Evolutionary conservation across 1,140 invertebrate species (phyloP), one percentile per base, ranked within the genome.

Genomic region (Zelostemma sp.): DNA sequence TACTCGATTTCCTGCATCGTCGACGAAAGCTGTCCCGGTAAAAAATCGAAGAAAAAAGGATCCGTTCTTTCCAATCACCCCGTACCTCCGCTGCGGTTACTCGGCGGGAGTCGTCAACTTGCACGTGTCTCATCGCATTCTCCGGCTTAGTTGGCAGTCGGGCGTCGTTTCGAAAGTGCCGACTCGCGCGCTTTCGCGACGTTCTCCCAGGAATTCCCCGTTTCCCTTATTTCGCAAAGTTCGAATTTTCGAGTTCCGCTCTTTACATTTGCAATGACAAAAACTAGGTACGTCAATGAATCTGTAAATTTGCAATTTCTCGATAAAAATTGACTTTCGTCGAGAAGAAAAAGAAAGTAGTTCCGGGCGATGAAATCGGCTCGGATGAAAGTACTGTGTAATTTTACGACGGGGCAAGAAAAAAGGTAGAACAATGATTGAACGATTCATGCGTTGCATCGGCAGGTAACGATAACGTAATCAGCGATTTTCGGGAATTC

Each of bases 81-180:
- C 15, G 12, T 41, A 41, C 15, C 5, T 14, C 15, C 15, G 14
- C 12, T n/a, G 15, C 15, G 40, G 11, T 41, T 63, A 38, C 69
- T 72, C 59, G 59, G 69, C 69, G 69, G 69, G 69, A 72, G 69
- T 72, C 69, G 69, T 47, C 59, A 40, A 38, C 54, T 64, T 57
- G 70, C 70, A 72, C 70, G 70, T 72, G 70, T 57, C 68, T 56
- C 45, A 56, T 72, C 40, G 49, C 55, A 50, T 68, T 68, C 49
- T 63, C 66, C 54, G 5, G 49, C n/a, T 55, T 21, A 49, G 47
- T 58, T 43, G 47, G 54, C 66, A 55, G 48, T 55, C 48, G 47
- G 28, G 43, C 49, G 55, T 61, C 50, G 56, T 53, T 70, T 65
- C 48, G 35, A 8, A 9, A 58, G 45, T 51, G 38, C 43, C 17